phyloP scores from a whole-genome alignment of 2,888 invertebrate genomes.

The Meghimatium bilineatum region DNA sequence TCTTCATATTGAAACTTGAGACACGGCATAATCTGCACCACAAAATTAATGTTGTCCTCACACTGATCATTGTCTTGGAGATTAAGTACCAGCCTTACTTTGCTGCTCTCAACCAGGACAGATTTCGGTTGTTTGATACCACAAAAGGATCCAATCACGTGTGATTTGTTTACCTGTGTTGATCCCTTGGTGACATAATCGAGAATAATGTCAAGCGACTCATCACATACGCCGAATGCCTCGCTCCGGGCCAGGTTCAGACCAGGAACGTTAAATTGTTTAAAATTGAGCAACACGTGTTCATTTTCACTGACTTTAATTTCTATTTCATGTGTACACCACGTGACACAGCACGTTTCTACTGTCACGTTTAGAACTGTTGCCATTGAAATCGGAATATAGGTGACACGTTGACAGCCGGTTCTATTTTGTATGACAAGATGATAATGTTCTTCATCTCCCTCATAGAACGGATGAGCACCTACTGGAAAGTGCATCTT shows the following conservation, averaged over 20 bases:
- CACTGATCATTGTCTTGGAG: constrained; percentile 36
- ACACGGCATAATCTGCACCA: constrained; percentile 30
- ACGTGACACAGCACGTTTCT: constrained; percentile 38
- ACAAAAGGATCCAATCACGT: constrained; percentile 29
- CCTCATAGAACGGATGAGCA: not conserved
- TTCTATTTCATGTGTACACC: constrained; percentile 13
- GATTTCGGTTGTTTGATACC: constrained; percentile 37
- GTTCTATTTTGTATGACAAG: constrained; percentile 29
- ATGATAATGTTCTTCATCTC: not conserved
- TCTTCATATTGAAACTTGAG: constrained; percentile 11
- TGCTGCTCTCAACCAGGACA: constrained; percentile 18
- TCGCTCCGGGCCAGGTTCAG: constrained; percentile 24
- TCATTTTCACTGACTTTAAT: not conserved
- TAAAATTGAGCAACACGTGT: constrained; percentile 33
- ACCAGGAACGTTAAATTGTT: constrained; percentile 33
- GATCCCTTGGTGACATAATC: not conserved
- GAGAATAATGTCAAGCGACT: not conserved
- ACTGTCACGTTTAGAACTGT: constrained; percentile 32
- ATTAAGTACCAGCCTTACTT: constrained; percentile 1
- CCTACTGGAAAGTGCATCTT: not conserved
- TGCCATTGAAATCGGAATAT: not conserved
- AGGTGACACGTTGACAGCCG: not conserved
- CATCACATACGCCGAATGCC: constrained; percentile 18
- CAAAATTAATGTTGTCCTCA: constrained; percentile 35
- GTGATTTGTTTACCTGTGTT: not conserved